phyloP scores from a whole-genome alignment of 2,888 invertebrate species.

The Heliconius charithonia region DNA sequence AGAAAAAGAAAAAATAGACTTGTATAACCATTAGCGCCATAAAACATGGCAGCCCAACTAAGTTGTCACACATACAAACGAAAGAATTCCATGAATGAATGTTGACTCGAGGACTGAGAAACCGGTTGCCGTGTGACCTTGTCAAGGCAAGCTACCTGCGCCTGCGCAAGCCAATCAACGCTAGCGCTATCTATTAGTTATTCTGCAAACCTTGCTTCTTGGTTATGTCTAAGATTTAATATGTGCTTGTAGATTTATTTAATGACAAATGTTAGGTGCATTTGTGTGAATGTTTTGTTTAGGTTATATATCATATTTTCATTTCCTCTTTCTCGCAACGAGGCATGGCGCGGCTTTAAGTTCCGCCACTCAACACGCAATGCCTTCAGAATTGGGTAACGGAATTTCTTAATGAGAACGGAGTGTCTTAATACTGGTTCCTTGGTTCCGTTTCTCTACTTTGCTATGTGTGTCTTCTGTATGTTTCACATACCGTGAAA shows the following conservation, averaged over 20 bases:
- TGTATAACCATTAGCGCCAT: neutral
- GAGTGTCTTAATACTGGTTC: too few species aligned
- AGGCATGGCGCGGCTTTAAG: too few species aligned
- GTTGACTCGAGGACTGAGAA: slow-evolving; percentile 24
- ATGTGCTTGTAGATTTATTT: neutral
- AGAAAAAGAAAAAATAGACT: neutral
- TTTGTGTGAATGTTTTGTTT: too few species aligned
- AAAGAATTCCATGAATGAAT: slow-evolving; percentile 42
- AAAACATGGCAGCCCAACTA: slow-evolving; percentile 9
- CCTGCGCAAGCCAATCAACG: slow-evolving; percentile 7
- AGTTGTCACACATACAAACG: slow-evolving; percentile 35
- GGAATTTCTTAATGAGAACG: too few species aligned
- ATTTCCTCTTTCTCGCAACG: too few species aligned
- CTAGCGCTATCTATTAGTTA: neutral
- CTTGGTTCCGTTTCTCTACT: too few species aligned
- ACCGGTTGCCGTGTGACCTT: slow-evolving; percentile 45
- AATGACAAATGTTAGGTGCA: too few species aligned
- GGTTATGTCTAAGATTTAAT: neutral
- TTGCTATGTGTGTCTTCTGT: too few species aligned
- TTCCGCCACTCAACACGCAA: too few species aligned
- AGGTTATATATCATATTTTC: too few species aligned
- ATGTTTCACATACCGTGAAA: too few species aligned
- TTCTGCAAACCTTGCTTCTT: neutral
- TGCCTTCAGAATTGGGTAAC: too few species aligned
- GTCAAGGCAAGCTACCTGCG: slow-evolving; percentile 45